Conservation (phyloP, 1,140 invertebrate genomes). For the Glomeris maerens region DNA sequence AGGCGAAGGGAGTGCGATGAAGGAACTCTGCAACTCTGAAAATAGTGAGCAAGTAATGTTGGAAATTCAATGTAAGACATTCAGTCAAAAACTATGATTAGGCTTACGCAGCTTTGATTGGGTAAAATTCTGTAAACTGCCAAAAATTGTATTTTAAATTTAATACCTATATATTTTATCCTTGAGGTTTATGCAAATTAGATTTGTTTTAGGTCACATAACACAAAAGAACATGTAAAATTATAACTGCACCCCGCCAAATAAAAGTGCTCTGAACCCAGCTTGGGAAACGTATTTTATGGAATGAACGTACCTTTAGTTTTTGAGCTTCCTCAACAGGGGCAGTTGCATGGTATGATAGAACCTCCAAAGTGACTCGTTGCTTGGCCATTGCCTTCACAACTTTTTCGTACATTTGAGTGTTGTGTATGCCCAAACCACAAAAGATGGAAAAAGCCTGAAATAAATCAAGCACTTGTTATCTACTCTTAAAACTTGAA, state of each 20-base stretch:
- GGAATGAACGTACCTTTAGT: slow-evolving; percentile 66
- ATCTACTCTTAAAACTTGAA: not conserved
- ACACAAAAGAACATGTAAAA: no score
- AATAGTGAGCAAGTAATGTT: slow-evolving; percentile 17
- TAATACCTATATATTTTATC: no score
- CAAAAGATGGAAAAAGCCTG: slow-evolving; percentile 89
- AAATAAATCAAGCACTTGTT: slow-evolving; percentile 6
- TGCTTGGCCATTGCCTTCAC: slow-evolving; percentile 88
- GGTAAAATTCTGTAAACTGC: no score
- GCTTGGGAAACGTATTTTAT: no score
- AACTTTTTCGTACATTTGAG: slow-evolving; percentile 90
- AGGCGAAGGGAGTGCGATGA: slow-evolving; percentile 63
- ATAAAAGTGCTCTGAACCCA: no score
- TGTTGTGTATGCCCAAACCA: slow-evolving; percentile 94
- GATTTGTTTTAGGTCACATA: no score
- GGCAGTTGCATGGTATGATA: slow-evolving; percentile 90
- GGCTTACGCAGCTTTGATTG: no score
- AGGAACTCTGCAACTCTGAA: slow-evolving; percentile 53
- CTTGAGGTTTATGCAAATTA: no score
- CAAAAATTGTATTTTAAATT: no score
- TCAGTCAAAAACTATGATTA: no score
- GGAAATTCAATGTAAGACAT: not conserved
- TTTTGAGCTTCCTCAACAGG: slow-evolving; percentile 70
- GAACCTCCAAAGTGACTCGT: slow-evolving; percentile 81
- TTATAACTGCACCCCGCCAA: no score